A percentile compares a stretch with the other conserved stretches of the same genome.
Conservation (phyloP, 2,113 vertebrate genomes). For the Phalacrocorax brasilianus region DNA sequence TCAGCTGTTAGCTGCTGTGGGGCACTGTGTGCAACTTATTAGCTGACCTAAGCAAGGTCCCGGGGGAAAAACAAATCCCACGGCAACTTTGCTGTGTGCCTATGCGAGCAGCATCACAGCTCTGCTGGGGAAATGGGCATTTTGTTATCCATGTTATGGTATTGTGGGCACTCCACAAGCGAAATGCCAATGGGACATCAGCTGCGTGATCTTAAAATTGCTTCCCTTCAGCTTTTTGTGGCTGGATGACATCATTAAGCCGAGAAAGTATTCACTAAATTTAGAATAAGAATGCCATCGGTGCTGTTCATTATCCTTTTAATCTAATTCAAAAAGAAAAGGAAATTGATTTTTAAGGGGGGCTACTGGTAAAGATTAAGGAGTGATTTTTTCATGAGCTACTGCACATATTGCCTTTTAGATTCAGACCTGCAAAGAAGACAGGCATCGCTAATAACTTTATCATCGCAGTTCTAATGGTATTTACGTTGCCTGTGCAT, state of each 20-base stretch:
- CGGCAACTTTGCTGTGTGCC: not conserved
- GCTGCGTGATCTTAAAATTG: not conserved
- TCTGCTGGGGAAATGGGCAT: not conserved
- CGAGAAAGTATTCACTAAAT: not conserved
- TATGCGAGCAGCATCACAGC: not conserved
- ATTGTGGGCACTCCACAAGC: not conserved
- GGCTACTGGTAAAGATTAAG: not conserved
- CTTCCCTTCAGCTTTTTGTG: not conserved
- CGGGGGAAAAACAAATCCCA: not conserved
- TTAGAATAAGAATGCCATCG: not conserved
- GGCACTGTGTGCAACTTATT: not conserved
- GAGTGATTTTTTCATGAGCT: not conserved
- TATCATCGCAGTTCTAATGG: not conserved
- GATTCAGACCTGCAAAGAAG: not conserved
- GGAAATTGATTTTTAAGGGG: conserved; percentile 22
- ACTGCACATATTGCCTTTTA: not conserved
- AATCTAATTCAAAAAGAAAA: not conserved
- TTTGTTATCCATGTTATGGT: not conserved
- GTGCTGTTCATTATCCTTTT: not conserved
- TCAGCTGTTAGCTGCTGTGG: not conserved
- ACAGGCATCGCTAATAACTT: not conserved
- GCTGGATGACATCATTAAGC: not conserved
- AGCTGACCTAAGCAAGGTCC: conserved; percentile 16
- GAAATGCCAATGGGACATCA: not conserved
- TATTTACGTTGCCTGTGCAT: not conserved